Evolutionary conservation across 2,797 vertebrate species (phyloP), one percentile per base, ranked within the genome.

Genomic region (Meriones psammophilus): DNA sequence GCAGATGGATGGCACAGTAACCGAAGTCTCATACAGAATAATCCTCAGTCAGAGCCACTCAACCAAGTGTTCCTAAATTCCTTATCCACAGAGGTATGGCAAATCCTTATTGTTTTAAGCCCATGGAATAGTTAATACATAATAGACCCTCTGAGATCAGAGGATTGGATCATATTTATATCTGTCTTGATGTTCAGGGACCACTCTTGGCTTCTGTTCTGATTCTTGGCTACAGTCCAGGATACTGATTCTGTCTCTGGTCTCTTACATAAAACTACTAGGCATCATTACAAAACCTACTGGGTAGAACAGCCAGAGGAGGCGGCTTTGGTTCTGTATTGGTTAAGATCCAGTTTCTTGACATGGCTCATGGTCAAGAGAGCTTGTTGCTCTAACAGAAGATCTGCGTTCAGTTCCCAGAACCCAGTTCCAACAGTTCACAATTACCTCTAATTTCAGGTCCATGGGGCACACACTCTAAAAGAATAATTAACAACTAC

Each of bases 101-200:
- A 81, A 85, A 66, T 62, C 60, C 42, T 78, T 30, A n/a, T 36
- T 89, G 28, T 74, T 88, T 89, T 58, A 88, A 94, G 68, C 24
- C 46, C 68, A 58, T 69, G 6, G 39, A 90, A 36, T 18, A 39
- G 56, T 14, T 62, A 39, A 36, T 42, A 6, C 20, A 24, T 39
- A 64, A 83, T 66, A 83, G 77, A 18, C 87, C 17, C 39, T 64
- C 15, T 83, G 80, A 42, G 39, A 13, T 62, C 13, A 36, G 36
- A 26, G 42, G 22, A 42, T 30, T 42, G 42, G 36, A 42, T 83
- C 36, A 24, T 28, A 30, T 64, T 24, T 62, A 3, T 14, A 36
- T 7, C 54, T 80, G 14, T 62, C 39, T 64, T 64, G 36, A 64
- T 30, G 60, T 5, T 12, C 36, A 84, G 78, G 78, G 39, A 42